Evolutionary conservation across 2,888 invertebrate genomes (phyloP), one percentile per base, ranked within the genome.

Genomic region (Anagyrus pseudococci): DNA sequence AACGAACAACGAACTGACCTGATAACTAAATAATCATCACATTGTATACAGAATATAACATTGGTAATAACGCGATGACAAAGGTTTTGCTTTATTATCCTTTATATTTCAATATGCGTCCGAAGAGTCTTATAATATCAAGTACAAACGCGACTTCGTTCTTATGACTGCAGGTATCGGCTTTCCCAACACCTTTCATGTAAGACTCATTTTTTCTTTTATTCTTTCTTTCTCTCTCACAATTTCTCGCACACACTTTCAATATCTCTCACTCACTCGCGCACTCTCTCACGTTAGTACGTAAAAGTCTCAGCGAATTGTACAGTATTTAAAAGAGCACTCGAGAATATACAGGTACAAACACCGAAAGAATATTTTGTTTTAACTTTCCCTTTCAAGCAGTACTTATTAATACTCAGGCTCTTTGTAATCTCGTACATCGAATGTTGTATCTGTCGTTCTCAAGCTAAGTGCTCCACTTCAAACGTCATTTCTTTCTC

Each of bases 61-160:
- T 53, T 57, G 17, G 52, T 40, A 29, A 56, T 62, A 62, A 57
- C 52, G 10, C 59, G 57, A 60, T 62, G 62, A 66, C 62, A 60
- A 53, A 58, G 33, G 20, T 55, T 57, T 57, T 53, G 23, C 20
- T 53, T 57, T 23, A 52, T 41, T 52, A 25, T 23, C 13, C 50
- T 58, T 64, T 64, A 50, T 37, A 54, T 55, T 8, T 25, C 19
- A 49, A 26, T 49, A 62, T 62, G 48, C 17, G 62, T 59, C 57
- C 62, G 56, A 57, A 62, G 62, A 62, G 55, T 56, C 58, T 57
- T 60, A 66, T 59, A 59, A 66, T 66, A 62, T 62, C 59, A 62
- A 66, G 62, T 66, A 66, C 62, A 66, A 66, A 66, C 66, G 66
- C 66, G 54, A 62, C 52, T 48, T 62, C 40, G 56, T 57, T 57